These are phyloP conservation scores for Zygaena filipendulae DNA, from an alignment of 2,888 invertebrate genomes.

Conservation along the genomic window DNA sequence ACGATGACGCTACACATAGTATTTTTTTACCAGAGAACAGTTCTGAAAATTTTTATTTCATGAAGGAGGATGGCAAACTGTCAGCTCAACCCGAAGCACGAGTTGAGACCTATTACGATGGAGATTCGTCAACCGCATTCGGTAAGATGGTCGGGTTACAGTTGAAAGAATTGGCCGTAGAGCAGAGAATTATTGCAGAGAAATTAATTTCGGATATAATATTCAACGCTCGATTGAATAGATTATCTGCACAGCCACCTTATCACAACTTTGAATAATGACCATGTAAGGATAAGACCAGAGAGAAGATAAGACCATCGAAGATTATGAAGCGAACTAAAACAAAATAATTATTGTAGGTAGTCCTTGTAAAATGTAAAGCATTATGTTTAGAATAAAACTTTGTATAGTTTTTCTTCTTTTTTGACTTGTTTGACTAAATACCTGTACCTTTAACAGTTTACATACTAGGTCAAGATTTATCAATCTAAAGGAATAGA, in stretches of 20 bases:
- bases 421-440: no score
- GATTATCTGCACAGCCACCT: slow-evolving; percentile 18
- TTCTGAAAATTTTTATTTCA: no score
- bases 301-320: no score
- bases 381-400: slow-evolving; percentile 12
- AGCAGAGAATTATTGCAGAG: slow-evolving; percentile 26
- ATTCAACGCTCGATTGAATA: slow-evolving; percentile 24
- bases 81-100: slow-evolving; percentile 3
- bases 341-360: no score
- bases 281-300: no score
- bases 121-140: slow-evolving; percentile 19
- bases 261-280: no score
- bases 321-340: no score
- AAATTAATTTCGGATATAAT: slow-evolving; percentile 33
- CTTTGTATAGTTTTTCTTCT: slow-evolving; percentile 9
- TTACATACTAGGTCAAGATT: no score
- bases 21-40: slow-evolving; percentile 7
- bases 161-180: slow-evolving; percentile 20
- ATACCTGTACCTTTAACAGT: no score
- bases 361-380: no score
- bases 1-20: no score
- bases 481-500: no score
- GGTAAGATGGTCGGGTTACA: slow-evolving; percentile 24
- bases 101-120: slow-evolving; percentile 2
- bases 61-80: slow-evolving; percentile 1